Conservation (phyloP, 2,113 vertebrate species). For the Myotis davidii region DNA sequence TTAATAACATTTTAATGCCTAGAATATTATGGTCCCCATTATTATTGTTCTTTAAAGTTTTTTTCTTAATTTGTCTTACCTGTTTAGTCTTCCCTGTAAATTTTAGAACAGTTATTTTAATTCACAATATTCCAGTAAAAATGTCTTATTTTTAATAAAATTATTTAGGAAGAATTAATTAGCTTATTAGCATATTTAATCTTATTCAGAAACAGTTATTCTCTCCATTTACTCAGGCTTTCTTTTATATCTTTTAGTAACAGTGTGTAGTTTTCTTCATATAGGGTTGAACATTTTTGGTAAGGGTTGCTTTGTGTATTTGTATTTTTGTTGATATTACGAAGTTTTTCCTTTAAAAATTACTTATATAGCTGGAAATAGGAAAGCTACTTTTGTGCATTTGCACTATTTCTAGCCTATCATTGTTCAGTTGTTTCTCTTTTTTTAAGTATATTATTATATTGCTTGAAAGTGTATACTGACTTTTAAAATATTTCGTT, state of each 20-base stretch:
- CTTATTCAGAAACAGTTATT: background rate
- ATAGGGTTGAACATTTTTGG: background rate
- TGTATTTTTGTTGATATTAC: background rate
- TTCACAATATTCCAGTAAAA: background rate
- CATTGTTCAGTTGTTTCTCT: conserved; percentile 8
- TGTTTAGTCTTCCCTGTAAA: background rate
- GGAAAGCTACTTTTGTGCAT: background rate
- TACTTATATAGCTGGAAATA: background rate
- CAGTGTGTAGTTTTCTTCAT: background rate
- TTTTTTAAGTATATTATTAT: background rate
- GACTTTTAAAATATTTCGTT: background rate
- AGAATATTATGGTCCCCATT: background rate
- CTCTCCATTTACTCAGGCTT: background rate
- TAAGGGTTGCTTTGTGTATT: background rate
- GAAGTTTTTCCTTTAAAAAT: conserved; percentile 28
- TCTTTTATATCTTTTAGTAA: background rate
- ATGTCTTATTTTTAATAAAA: background rate
- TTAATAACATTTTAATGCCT: conserved; percentile 16
- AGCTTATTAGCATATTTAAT: background rate
- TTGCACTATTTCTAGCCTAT: background rate
- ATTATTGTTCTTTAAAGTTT: background rate
- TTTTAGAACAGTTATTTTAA: conserved; percentile 39
- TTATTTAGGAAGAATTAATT: background rate
- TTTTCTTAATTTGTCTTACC: conserved; percentile 24
- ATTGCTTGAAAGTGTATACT: conserved; percentile 3